Evolutionary conservation across 2,113 vertebrate genomes (phyloP).

Genomic region (Lagopus leucura): DNA sequence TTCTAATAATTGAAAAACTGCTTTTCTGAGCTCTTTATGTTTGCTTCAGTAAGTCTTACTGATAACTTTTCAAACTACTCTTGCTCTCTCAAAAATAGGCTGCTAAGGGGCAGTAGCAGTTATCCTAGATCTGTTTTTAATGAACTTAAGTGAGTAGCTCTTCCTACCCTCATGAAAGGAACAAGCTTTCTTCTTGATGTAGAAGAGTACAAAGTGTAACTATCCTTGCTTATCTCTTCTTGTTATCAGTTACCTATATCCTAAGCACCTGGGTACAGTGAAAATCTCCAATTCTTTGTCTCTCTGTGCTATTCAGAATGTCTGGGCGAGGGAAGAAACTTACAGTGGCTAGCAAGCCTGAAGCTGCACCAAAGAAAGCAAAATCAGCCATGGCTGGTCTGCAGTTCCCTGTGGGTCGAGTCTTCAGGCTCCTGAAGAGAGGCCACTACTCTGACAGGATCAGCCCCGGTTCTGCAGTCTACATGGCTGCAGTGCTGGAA

Average conservation of each 20-base stretch:
- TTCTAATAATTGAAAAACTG: not conserved
- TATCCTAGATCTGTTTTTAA: not conserved
- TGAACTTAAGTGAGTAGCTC: not conserved
- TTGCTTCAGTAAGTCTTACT: not conserved
- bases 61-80: not conserved
- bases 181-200: not conserved
- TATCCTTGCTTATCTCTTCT: not conserved
- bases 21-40: not conserved
- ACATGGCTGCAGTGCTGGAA: slow-evolving; percentile 79
- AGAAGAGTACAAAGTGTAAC: not conserved
- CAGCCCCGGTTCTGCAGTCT: slow-evolving; percentile 72
- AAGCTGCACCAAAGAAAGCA: not conserved
- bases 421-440: slow-evolving; percentile 73
- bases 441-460: slow-evolving; percentile 70
- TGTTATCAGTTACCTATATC: not conserved
- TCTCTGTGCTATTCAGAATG: slow-evolving; percentile 40
- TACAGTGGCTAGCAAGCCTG: not conserved
- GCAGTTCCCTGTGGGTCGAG: slow-evolving; percentile 79
- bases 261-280: fast-evolving
- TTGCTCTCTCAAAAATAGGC: not conserved
- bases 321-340: slow-evolving; percentile 79
- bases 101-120: not conserved
- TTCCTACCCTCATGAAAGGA: not conserved
- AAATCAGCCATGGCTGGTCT: slow-evolving; percentile 73
- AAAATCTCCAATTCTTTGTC: not conserved